phyloP scores from a whole-genome alignment of 2,113 vertebrate genomes.

The Anas platyrhynchos region DNA sequence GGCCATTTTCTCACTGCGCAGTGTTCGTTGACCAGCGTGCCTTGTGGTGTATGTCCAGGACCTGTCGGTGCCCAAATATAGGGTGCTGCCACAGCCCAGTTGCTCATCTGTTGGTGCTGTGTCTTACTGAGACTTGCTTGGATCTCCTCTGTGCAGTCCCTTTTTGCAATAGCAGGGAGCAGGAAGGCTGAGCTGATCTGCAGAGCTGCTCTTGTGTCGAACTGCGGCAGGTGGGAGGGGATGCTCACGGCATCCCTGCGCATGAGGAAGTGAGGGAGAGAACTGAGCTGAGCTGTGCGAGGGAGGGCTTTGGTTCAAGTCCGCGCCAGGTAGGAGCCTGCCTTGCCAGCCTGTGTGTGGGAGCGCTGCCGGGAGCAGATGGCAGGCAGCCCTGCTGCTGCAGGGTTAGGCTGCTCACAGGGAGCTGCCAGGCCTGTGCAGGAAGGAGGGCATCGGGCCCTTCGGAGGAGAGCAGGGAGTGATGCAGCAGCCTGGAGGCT shows the following conservation, averaged over 20 bases:
- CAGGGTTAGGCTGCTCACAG: not conserved
- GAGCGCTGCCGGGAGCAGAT: not conserved
- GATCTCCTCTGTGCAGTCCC: no score
- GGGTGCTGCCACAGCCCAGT: fast-evolving
- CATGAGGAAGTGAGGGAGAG: not conserved
- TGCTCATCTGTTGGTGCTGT: fast-evolving
- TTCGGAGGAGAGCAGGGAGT: fast-evolving
- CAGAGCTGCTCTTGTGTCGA: not conserved
- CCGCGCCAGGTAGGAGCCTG: not conserved
- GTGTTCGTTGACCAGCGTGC: fast-evolving
- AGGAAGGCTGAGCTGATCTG: not conserved
- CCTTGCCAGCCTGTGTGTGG: not conserved
- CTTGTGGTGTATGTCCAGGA: fast-evolving
- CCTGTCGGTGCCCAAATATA: fast-evolving
- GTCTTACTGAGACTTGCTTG: fast-evolving
- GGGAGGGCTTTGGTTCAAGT: fast-evolving
- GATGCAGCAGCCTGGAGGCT: not conserved
- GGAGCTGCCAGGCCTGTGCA: not conserved
- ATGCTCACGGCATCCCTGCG: not conserved
- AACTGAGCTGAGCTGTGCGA: fast-evolving
- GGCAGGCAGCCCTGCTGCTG: not conserved
- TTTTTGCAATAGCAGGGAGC: not conserved
- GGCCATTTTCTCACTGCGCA: fast-evolving
- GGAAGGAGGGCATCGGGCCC: not conserved
- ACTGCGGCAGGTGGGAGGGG: fast-evolving